A percentile compares a stretch with the other conserved stretches of the same genome.
Conservation (phyloP, 2,888 invertebrate species). For the Dendrolimus pini region DNA sequence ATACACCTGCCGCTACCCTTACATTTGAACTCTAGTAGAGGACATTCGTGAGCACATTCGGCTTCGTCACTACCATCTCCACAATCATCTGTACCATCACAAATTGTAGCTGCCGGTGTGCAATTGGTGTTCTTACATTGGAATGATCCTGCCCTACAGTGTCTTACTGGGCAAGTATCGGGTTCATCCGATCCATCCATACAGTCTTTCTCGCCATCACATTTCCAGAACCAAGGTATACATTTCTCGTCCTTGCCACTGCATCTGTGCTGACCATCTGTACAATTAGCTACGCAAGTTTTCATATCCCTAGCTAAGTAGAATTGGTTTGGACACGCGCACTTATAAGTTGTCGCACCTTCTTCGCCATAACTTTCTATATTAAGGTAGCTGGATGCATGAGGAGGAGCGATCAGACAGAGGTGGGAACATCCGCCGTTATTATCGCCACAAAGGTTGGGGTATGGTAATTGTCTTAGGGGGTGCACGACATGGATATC, state of each 20-base stretch:
- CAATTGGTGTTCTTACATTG: constrained; percentile 96
- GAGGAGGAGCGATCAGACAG: constrained; percentile 92
- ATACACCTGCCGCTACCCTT: constrained; percentile 91
- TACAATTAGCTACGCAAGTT: constrained; percentile 96
- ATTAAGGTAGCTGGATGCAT: constrained; percentile 84
- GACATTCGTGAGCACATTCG: constrained; percentile 90
- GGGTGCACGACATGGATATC: constrained; percentile 96
- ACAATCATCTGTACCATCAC: constrained; percentile 95
- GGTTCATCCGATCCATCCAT: constrained; percentile 95
- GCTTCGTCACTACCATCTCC: constrained; percentile 93
- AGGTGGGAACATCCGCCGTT: constrained; percentile 98
- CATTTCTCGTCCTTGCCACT: constrained; percentile 80
- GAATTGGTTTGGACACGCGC: constrained; percentile 97
- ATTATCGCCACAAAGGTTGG: constrained; percentile 93
- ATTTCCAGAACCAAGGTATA: constrained; percentile 77
- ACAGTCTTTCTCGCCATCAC: constrained; percentile 95
- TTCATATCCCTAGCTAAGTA: constrained; percentile 86
- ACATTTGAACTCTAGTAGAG: constrained; percentile 94
- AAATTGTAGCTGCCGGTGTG: constrained; percentile 93
- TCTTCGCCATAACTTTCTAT: constrained; percentile 88
- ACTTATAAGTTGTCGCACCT: constrained; percentile 86
- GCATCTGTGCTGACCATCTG: constrained; percentile 88
- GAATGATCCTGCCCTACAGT: constrained; percentile 93
- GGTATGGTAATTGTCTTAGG: constrained; percentile 87
- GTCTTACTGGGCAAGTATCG: constrained; percentile 86